Evolutionary conservation across 53 echinoderm and acorn worm species (phyloP).

Genomic region (Paelopatides confundens): DNA sequence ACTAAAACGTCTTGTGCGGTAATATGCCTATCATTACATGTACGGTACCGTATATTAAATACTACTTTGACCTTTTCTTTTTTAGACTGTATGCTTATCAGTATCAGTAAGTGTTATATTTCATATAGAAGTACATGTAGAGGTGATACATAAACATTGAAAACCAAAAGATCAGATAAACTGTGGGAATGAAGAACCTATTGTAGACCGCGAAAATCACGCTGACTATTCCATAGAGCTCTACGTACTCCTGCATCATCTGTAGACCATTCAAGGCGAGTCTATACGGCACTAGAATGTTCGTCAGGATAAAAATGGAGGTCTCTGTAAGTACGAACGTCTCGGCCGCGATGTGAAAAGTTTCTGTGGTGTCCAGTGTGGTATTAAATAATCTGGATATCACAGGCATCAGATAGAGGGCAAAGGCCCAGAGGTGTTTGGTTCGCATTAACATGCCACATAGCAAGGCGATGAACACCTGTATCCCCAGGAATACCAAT

Average conservation of each 20-base stretch:
- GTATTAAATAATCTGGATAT: constrained; percentile 52
- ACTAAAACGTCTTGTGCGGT: constrained; percentile 91
- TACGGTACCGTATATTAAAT: too few relatives aligned
- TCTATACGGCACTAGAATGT: constrained; percentile 83
- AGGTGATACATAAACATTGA: constrained; percentile 80
- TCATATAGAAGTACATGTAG: constrained; percentile 75
- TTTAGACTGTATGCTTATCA: too few relatives aligned
- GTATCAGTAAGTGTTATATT: too few relatives aligned
- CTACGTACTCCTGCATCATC: constrained; percentile 83
- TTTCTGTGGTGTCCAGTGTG: constrained; percentile 54
- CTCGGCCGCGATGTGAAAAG: constrained; percentile 71
- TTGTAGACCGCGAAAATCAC: constrained; percentile 88
- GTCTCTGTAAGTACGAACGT: constrained; percentile 65
- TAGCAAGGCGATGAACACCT: constrained; percentile 59
- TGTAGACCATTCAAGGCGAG: constrained; percentile 83
- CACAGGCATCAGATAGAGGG: constrained; percentile 75
- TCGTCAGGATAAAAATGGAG: constrained; percentile 73
- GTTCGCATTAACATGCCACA: constrained; percentile 76
- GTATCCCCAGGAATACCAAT: constrained; percentile 31
- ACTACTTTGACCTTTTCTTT: too few relatives aligned
- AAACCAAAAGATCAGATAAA: constrained; percentile 89
- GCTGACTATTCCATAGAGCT: constrained; percentile 85
- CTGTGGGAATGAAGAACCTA: constrained; percentile 82
- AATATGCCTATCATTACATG: too few relatives aligned
- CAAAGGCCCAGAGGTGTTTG: constrained; percentile 77